Percentiles rank a stretch among this genome's conserved stretches.
These are phyloP conservation scores for Heliconius ethilla DNA, from an alignment of 2,888 invertebrate species.

Conservation along the genomic window DNA sequence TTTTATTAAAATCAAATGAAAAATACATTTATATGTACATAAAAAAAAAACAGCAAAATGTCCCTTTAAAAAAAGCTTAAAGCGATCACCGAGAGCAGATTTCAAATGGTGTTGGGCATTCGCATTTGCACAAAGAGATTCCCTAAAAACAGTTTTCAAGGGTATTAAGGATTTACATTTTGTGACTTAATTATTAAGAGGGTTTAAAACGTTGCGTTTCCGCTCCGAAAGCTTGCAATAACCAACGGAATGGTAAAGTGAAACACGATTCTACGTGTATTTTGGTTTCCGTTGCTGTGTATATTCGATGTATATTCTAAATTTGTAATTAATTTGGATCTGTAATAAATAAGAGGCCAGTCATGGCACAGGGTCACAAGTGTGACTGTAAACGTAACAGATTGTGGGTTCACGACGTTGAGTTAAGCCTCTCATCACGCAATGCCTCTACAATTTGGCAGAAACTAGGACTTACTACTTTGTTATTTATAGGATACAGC, in stretches of 20 bases:
- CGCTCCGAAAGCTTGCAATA: constrained; percentile 45
- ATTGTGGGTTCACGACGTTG: too few species aligned
- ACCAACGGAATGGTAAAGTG: constrained; percentile 42
- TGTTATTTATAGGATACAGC: too few species aligned
- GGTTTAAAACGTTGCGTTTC: constrained; percentile 49
- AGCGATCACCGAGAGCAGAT: constrained; percentile 35
- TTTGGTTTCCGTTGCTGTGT: background rate
- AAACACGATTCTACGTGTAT: constrained; percentile 32
- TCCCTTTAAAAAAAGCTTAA: constrained; percentile 16
- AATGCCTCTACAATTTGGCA: too few species aligned
- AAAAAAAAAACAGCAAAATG: background rate
- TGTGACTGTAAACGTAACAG: too few species aligned
- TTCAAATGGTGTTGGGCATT: constrained; percentile 40
- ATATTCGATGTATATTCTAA: background rate
- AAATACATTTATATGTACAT: background rate
- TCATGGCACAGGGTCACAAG: background rate
- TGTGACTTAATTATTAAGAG: constrained; percentile 51
- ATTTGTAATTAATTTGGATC: background rate
- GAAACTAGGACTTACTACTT: too few species aligned
- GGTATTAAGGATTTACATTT: constrained; percentile 49
- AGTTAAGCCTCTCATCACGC: too few species aligned
- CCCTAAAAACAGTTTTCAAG: constrained; percentile 46
- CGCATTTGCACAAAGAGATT: constrained; percentile 47
- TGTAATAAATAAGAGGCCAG: too few species aligned
- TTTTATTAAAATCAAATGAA: too few species aligned